Percentiles rank a stretch among this genome's conserved stretches.
Evolutionary conservation across 2,797 vertebrate genomes (phyloP).

Genomic region (Pseudochirops cupreus): DNA sequence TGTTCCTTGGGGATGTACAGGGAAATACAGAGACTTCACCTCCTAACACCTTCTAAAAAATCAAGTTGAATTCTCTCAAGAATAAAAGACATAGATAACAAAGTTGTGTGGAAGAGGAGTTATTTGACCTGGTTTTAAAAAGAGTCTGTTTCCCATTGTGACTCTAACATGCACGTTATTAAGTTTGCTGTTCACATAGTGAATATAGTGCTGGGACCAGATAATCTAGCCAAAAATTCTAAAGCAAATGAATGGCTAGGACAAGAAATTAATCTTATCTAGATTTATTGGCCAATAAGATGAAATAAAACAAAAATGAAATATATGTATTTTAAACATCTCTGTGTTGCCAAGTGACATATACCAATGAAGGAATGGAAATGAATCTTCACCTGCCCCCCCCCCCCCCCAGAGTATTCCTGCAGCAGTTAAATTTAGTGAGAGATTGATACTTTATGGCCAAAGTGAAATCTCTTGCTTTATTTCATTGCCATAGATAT

Average conservation of each 20-base stretch:
- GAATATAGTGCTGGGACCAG: slow-evolving; percentile 48
- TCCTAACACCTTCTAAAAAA: slow-evolving; percentile 13
- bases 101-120: slow-evolving; percentile 11
- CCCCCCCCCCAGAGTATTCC: neutral
- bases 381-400: neutral
- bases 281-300: slow-evolving; percentile 50
- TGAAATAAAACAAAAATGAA: neutral
- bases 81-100: slow-evolving; percentile 51
- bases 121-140: neutral
- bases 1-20: neutral
- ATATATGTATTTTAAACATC: neutral
- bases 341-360: neutral
- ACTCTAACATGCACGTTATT: slow-evolving; percentile 27
- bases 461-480: neutral
- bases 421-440: neutral
- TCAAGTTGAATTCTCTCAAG: slow-evolving; percentile 22
- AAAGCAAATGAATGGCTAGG: slow-evolving; percentile 44
- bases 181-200: slow-evolving; percentile 56
- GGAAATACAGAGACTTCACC: slow-evolving; percentile 37
- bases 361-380: neutral
- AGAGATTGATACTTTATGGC: neutral
- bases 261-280: slow-evolving; percentile 38
- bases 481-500: neutral
- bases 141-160: slow-evolving; percentile 26
- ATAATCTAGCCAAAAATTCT: slow-evolving; percentile 60